These are phyloP conservation scores for Drosophila neonasuta DNA, from an alignment of 2,888 invertebrate species.

Conservation along the genomic window DNA sequence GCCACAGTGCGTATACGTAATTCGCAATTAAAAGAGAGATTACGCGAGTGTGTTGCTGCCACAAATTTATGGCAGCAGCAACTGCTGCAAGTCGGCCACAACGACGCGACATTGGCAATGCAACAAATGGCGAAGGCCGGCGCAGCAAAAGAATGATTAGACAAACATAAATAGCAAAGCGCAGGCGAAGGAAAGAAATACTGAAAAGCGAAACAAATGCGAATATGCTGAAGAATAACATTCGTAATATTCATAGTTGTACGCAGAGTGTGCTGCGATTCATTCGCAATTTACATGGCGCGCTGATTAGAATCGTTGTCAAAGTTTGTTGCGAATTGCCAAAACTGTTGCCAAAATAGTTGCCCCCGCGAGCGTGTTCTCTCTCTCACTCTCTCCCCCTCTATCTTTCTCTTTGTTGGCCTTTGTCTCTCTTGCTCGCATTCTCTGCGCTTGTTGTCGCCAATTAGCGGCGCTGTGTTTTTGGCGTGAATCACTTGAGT, in stretches of 20 bases:
- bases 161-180: conserved; percentile 48
- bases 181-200: conserved; percentile 1
- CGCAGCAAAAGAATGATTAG: conserved; percentile 19
- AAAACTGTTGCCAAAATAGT: conserved; percentile 46
- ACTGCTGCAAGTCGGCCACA: conserved; percentile 34
- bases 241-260: conserved; percentile 5
- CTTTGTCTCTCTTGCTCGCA: conserved; percentile 10
- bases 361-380: background rate
- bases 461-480: conserved; percentile 57
- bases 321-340: conserved; percentile 28
- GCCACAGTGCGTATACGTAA: conserved; percentile 7
- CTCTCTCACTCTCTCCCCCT: background rate
- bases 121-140: conserved; percentile 33
- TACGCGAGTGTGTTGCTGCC: conserved; percentile 22
- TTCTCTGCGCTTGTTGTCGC: conserved; percentile 21
- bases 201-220: conserved; percentile 40
- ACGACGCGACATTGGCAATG: conserved; percentile 51
- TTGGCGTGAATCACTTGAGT: conserved; percentile 44
- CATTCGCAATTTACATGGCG: conserved; percentile 60
- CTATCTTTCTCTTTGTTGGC: background rate
- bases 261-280: conserved; percentile 22
- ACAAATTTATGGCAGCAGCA: conserved; percentile 51
- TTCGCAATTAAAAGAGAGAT: conserved; percentile 21
- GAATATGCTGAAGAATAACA: conserved; percentile 26
- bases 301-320: conserved; percentile 52